Conservation (phyloP, 1,140 invertebrate genomes). For the Aphidius ervi region DNA sequence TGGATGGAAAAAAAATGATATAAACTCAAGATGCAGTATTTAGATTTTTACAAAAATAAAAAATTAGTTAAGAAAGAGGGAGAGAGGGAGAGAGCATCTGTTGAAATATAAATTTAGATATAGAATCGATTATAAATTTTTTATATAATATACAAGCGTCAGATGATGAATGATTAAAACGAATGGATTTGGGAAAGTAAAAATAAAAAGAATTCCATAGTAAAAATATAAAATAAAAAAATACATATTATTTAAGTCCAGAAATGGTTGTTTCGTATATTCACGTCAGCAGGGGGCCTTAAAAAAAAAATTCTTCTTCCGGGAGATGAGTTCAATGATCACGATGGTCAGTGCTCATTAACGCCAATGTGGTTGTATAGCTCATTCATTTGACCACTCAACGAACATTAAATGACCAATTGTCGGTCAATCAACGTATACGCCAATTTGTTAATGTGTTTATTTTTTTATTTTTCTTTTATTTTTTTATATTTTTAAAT, state of each 20-base stretch:
- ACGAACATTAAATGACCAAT: conserved; percentile 1
- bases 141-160: neutral
- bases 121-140: neutral
- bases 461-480: too few species aligned
- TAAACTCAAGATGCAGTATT: too few species aligned
- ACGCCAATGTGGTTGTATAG: neutral
- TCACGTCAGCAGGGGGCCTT: conserved; percentile 4
- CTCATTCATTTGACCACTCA: neutral
- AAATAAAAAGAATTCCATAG: neutral
- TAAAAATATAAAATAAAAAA: neutral
- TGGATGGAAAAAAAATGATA: too few species aligned
- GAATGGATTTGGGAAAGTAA: conserved; percentile 7
- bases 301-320: conserved; percentile 2
- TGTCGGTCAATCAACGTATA: conserved; percentile 12
- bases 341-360: conserved; percentile 11
- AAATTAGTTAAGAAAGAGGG: too few species aligned
- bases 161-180: conserved; percentile 9
- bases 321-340: neutral
- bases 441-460: too few species aligned
- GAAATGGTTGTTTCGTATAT: neutral
- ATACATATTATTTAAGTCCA: neutral
- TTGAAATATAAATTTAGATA: too few species aligned
- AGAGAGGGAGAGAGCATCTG: too few species aligned
- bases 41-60: too few species aligned
- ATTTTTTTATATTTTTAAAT: neutral